phyloP scores from a whole-genome alignment of 2,888 invertebrate genomes.

The Nipponacmea schrenckii region DNA sequence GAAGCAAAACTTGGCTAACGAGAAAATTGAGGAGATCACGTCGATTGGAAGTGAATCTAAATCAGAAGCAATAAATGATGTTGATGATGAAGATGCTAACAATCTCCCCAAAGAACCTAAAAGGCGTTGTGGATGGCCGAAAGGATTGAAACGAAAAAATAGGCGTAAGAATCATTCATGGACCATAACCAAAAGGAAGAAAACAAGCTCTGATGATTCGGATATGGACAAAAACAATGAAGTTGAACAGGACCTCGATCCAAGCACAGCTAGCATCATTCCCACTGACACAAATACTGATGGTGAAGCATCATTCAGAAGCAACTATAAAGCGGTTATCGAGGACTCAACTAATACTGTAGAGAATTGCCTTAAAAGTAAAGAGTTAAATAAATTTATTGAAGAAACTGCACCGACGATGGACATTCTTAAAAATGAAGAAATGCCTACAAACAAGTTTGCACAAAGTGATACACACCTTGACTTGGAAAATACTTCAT shows the following conservation, averaged over 20 bases:
- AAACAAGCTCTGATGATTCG: slow-evolving; percentile 28
- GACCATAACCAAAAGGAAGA: slow-evolving; percentile 52
- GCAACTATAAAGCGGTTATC: neutral
- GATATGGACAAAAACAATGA: neutral
- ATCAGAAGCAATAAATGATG: slow-evolving; percentile 39
- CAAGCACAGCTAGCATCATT: too few relatives aligned
- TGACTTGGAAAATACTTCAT: too few relatives aligned
- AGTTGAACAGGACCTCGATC: too few relatives aligned
- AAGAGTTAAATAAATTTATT: too few relatives aligned
- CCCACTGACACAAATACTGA: too few relatives aligned
- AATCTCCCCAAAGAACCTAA: slow-evolving; percentile 23
- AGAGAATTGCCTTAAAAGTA: too few relatives aligned
- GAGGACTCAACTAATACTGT: neutral
- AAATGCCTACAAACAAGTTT: neutral
- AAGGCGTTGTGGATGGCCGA: slow-evolving; percentile 44
- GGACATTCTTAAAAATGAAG: neutral
- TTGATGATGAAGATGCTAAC: slow-evolving; percentile 34
- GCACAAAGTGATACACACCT: neutral
- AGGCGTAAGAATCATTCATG: slow-evolving; percentile 51
- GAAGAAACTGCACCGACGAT: neutral
- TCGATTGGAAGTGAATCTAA: slow-evolving; percentile 31
- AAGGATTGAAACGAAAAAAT: slow-evolving; percentile 46
- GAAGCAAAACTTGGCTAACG: slow-evolving; percentile 41
- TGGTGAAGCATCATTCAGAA: neutral
- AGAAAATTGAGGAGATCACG: slow-evolving; percentile 35